phyloP scores from a whole-genome alignment of 2,888 invertebrate genomes.

The Nezara viridula region DNA sequence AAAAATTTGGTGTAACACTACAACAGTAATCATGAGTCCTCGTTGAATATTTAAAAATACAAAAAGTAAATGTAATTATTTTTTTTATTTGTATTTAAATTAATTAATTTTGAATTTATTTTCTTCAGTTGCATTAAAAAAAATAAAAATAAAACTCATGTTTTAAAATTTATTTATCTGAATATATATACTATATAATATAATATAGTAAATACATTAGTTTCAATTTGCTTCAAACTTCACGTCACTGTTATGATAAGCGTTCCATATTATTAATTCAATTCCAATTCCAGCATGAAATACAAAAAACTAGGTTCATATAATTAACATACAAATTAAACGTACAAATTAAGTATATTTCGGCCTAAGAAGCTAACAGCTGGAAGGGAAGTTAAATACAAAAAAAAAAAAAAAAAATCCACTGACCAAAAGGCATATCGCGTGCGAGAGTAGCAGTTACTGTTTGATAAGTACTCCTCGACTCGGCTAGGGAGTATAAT shows the following conservation, averaged over 20 bases:
- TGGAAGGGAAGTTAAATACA: not conserved
- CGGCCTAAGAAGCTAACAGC: not conserved
- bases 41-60: too few species aligned
- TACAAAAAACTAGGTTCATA: not conserved
- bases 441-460: constrained; percentile 17
- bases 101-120: too few species aligned
- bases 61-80: too few species aligned
- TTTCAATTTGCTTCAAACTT: not conserved
- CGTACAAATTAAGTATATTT: not conserved
- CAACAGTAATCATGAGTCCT: too few species aligned
- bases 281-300: not conserved
- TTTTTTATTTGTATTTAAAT: too few species aligned
- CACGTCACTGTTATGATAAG: not conserved
- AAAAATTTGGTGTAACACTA: too few species aligned
- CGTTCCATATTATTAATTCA: not conserved
- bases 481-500: not conserved
- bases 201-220: too few species aligned
- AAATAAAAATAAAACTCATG: too few species aligned
- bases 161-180: too few species aligned
- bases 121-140: too few species aligned
- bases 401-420: not conserved
- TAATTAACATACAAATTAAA: not conserved
- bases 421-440: constrained; percentile 20
- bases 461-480: not conserved
- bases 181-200: too few species aligned